phyloP scores from a whole-genome alignment of 2,113 vertebrate genomes.

The Hemibagrus wyckioides region DNA sequence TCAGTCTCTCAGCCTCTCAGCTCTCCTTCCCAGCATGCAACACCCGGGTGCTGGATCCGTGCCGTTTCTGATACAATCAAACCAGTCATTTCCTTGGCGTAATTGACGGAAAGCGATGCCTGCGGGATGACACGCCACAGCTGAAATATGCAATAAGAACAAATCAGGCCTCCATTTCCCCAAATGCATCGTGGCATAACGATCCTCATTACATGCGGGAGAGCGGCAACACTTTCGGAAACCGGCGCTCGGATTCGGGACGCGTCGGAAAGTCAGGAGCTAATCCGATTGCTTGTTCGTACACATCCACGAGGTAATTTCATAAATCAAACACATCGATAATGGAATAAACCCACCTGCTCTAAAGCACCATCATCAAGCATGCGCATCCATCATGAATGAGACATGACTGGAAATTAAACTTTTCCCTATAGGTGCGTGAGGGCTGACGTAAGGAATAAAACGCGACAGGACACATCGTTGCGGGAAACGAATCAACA shows the following conservation, averaged over 20 bases:
- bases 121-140: constrained; percentile 31
- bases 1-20: not conserved
- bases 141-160: constrained; percentile 40
- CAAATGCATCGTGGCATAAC: constrained; percentile 25
- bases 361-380: constrained; percentile 33
- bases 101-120: constrained; percentile 46
- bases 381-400: constrained; percentile 19
- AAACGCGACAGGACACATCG: not conserved
- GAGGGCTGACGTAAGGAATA: not conserved
- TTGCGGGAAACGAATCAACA: not conserved
- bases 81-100: constrained; percentile 45
- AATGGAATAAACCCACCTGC: constrained; percentile 49
- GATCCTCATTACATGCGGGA: constrained; percentile 16
- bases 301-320: constrained; percentile 34
- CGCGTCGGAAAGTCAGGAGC: constrained; percentile 14
- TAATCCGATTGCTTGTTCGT: constrained; percentile 39
- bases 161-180: constrained; percentile 18
- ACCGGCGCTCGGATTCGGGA: not conserved
- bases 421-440: constrained; percentile 1
- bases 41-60: constrained; percentile 21
- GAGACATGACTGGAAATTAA: constrained; percentile 17
- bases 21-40: constrained; percentile 27
- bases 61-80: constrained; percentile 45
- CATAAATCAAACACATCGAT: constrained; percentile 48
- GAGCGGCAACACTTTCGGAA: not conserved